Evolutionary conservation across 2,797 vertebrate genomes (phyloP).

Genomic region (Salarias fasciatus): DNA sequence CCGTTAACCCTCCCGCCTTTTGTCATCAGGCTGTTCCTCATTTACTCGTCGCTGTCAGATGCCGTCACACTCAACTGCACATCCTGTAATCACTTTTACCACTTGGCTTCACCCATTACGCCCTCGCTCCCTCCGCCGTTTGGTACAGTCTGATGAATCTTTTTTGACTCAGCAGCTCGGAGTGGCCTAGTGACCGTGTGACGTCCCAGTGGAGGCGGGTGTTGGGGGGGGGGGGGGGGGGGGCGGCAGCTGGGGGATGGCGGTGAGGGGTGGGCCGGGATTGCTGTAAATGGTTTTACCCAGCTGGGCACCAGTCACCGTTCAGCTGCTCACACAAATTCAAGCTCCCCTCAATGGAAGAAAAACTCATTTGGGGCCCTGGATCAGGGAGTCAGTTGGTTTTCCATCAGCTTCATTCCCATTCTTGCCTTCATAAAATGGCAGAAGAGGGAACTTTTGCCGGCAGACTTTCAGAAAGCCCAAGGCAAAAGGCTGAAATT

Average conservation of each 20-base stretch:
- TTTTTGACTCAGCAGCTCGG: constrained; percentile 33
- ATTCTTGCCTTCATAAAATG: not conserved
- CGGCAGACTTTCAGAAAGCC: not conserved
- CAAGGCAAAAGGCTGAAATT: not conserved
- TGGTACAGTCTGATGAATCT: constrained; percentile 26
- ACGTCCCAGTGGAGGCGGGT: constrained; percentile 8
- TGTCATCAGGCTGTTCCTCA: constrained; percentile 22
- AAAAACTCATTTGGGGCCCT: not conserved
- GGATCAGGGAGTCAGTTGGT: not conserved
- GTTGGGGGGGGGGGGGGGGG: not conserved
- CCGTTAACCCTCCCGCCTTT: constrained; percentile 21
- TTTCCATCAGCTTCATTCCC: not conserved
- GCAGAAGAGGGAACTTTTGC: not conserved
- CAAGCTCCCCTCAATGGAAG: no score
- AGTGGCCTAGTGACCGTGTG: constrained; percentile 48
- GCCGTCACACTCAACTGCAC: constrained; percentile 38
- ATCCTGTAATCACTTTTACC: constrained; percentile 49
- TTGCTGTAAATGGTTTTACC: constrained; percentile 27
- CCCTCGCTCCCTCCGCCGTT: not conserved
- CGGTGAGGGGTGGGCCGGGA: not conserved
- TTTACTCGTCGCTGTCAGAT: constrained; percentile 20
- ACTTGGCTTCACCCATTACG: constrained; percentile 31
- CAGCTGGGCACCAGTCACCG: constrained; percentile 23
- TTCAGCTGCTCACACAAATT: constrained; percentile 30
- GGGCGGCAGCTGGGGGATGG: not conserved